These are phyloP conservation scores for Coecobrya sp. DNA, from an alignment of 2,888 invertebrate genomes.

Conservation along the genomic window DNA sequence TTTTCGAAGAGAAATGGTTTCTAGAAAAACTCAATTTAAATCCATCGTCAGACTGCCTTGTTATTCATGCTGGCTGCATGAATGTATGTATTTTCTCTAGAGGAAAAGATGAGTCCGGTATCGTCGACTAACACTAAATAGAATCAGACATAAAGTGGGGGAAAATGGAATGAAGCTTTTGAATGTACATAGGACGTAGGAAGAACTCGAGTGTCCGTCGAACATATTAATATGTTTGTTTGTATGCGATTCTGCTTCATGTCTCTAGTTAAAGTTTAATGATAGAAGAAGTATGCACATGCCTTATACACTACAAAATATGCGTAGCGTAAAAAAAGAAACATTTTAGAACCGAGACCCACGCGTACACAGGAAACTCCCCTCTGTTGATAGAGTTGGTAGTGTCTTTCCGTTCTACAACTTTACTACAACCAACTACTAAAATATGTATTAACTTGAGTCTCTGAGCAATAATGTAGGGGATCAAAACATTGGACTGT, in stretches of 20 bases:
- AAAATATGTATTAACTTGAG: not conserved
- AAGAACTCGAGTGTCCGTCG: no score
- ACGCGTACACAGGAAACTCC: constrained; percentile 44
- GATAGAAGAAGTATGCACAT: not conserved
- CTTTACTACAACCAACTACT: constrained; percentile 44
- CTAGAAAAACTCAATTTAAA: not conserved
- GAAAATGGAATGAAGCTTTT: no score
- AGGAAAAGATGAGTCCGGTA: not conserved
- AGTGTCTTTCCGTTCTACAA: constrained; percentile 54
- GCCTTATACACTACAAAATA: not conserved
- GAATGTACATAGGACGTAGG: no score
- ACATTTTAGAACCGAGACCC: constrained; percentile 5
- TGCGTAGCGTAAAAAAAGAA: constrained; percentile 7
- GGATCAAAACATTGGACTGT: constrained; percentile 15
- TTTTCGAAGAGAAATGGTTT: not conserved
- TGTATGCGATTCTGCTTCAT: not conserved
- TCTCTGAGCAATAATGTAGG: not conserved
- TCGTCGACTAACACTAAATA: no score
- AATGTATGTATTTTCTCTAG: not conserved
- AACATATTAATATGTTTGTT: no score
- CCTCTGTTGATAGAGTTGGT: constrained; percentile 15
- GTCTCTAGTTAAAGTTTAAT: not conserved
- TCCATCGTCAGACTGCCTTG: not conserved
- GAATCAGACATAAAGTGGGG: no score
- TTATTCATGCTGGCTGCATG: no score